Evolutionary conservation across 2,888 invertebrate genomes (phyloP).

Genomic region (Ophraella communa): DNA sequence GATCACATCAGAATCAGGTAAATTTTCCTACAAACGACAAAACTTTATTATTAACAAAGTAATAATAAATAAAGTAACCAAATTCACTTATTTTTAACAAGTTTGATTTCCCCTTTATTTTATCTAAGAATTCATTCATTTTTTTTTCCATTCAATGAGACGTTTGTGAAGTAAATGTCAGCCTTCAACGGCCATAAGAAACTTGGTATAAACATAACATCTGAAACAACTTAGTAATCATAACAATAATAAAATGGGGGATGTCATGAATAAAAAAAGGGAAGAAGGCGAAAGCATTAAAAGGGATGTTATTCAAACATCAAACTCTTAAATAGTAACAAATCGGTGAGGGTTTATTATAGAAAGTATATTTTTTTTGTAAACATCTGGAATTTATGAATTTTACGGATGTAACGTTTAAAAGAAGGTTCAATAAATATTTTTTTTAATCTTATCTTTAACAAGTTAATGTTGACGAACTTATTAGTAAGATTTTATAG

Average conservation of each 20-base stretch:
- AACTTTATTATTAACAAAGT: too few species aligned
- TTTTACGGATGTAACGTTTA: neutral
- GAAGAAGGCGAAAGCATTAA: neutral
- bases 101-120: too few species aligned
- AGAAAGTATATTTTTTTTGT: conserved; percentile 9
- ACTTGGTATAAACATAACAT: neutral
- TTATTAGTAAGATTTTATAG: too few species aligned
- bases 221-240: conserved; percentile 17
- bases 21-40: too few species aligned
- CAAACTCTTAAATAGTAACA: neutral
- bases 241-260: neutral
- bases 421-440: neutral
- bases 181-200: neutral
- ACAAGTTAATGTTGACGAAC: too few species aligned
- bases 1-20: too few species aligned
- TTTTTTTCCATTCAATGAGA: neutral
- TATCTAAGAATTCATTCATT: too few species aligned
- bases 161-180: neutral
- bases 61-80: too few species aligned
- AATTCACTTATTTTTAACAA: too few species aligned
- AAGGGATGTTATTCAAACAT: conserved; percentile 5
- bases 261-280: neutral
- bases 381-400: conserved; percentile 11
- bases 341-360: conserved; percentile 9
- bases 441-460: neutral